Conservation (phyloP, 2,888 invertebrate genomes). For the Actias luna region DNA sequence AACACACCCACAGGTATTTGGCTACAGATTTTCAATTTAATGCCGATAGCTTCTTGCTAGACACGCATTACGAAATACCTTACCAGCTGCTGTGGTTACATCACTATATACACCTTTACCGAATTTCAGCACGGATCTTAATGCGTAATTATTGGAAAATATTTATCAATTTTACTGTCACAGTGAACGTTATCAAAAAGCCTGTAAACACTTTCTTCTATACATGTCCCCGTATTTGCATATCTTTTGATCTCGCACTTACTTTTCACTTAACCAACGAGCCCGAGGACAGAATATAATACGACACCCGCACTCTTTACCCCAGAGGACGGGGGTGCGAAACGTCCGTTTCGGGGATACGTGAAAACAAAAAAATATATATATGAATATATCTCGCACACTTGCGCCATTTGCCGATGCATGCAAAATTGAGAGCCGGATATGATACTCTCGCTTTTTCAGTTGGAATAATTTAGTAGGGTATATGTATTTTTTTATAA, state of each 20-base stretch:
- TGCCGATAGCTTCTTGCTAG: too few relatives aligned
- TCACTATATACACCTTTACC: too few relatives aligned
- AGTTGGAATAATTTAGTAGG: conserved; percentile 15
- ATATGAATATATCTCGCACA: neutral
- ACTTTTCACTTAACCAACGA: conserved; percentile 1
- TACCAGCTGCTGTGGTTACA: too few relatives aligned
- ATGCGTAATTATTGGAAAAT: neutral
- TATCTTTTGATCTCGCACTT: neutral
- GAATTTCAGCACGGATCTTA: too few relatives aligned
- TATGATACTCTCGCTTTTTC: conserved; percentile 14
- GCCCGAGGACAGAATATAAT: conserved; percentile 23
- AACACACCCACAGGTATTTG: too few relatives aligned
- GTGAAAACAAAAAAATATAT: conserved; percentile 8
- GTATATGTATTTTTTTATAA: conserved; percentile 13
- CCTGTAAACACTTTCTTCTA: neutral
- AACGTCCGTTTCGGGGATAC: neutral
- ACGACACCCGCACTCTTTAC: conserved; percentile 27
- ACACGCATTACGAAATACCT: too few relatives aligned
- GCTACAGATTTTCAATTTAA: too few relatives aligned
- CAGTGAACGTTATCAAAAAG: neutral
- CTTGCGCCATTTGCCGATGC: conserved; percentile 5
- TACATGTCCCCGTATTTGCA: neutral
- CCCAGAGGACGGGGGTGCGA: conserved; percentile 20
- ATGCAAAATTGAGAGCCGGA: conserved; percentile 9
- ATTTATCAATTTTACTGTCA: neutral